phyloP scores from a whole-genome alignment of 2,888 invertebrate species.

The Desoria tigrina region DNA sequence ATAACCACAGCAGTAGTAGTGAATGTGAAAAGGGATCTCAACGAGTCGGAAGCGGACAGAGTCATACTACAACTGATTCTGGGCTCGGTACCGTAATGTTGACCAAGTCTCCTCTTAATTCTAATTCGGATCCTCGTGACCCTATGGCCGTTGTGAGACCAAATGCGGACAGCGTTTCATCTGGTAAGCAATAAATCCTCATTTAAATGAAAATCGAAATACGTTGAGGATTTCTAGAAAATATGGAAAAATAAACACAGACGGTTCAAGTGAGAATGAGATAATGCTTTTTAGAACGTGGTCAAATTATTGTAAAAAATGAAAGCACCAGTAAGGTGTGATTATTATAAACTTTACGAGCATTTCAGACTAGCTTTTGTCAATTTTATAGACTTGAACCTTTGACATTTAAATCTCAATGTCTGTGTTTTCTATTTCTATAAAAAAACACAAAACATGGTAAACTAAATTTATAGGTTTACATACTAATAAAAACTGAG shows the following conservation, averaged over 20 bases:
- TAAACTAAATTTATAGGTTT: too few relatives aligned
- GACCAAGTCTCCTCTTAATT: constrained; percentile 48
- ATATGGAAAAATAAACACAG: too few relatives aligned
- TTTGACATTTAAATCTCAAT: too few relatives aligned
- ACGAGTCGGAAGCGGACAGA: constrained; percentile 52
- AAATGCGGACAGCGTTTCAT: constrained; percentile 49
- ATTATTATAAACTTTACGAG: constrained; percentile 3
- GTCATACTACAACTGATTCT: constrained; percentile 50
- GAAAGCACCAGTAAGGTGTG: not conserved
- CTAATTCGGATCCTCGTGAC: constrained; percentile 38
- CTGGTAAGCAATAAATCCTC: constrained; percentile 40
- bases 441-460: too few relatives aligned
- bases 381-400: too few relatives aligned
- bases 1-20: constrained; percentile 43
- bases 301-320: too few relatives aligned
- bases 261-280: too few relatives aligned
- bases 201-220: not conserved
- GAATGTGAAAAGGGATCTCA: constrained; percentile 48
- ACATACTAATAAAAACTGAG: too few relatives aligned
- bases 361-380: not conserved
- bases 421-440: too few relatives aligned
- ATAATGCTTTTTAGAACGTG: too few relatives aligned
- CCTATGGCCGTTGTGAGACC: constrained; percentile 32
- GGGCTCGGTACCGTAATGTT: constrained; percentile 47
- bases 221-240: too few relatives aligned